Evolutionary conservation across 2,797 vertebrate species (phyloP), one percentile per base, ranked within the genome.

Genomic region (Monodelphis domestica): DNA sequence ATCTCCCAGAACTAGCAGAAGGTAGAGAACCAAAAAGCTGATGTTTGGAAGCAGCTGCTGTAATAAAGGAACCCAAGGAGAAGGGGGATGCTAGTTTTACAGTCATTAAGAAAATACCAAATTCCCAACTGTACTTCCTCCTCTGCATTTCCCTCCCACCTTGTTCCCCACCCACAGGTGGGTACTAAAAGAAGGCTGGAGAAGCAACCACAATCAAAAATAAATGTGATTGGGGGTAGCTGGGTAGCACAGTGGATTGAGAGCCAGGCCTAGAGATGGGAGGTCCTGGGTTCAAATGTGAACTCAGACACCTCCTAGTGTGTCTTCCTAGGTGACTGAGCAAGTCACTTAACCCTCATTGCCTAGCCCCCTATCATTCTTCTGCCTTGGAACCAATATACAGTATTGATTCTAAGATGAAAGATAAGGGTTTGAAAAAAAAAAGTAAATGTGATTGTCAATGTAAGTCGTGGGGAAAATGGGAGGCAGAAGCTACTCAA

Each of bases 401-500:
- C n/a, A n/a, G n/a, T n/a, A n/a, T n/a, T n/a, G n/a, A n/a, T n/a
- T n/a, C n/a, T n/a, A n/a, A n/a, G n/a, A n/a, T n/a, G n/a, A n/a
- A n/a, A n/a, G n/a, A n/a, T n/a, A n/a, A n/a, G n/a, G n/a, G n/a
- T n/a, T n/a, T n/a, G n/a, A n/a, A n/a, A n/a, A n/a, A n/a, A n/a
- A n/a, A n/a, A n/a, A 97, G 92, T 89, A 70, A 84, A 90, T 0
- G 12, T 54, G 90, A 88, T 94, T 59, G 78, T 63, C 45, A 1
- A 56, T 3, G 53, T 12, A 33, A 78, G 45, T 57, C 17, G 89
- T 56, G 78, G 78, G 55, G 52, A 89, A 96, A 94, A 95, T 90
- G 91, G 91, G 89, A 88, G 55, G 93, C 53, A 1, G 30, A 15
- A 45, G 90, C 53, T 38, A 95, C 94, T 97, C 97, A 97, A 95